Conservation (phyloP, 2,113 vertebrate species). For the Stegastes partitus region DNA sequence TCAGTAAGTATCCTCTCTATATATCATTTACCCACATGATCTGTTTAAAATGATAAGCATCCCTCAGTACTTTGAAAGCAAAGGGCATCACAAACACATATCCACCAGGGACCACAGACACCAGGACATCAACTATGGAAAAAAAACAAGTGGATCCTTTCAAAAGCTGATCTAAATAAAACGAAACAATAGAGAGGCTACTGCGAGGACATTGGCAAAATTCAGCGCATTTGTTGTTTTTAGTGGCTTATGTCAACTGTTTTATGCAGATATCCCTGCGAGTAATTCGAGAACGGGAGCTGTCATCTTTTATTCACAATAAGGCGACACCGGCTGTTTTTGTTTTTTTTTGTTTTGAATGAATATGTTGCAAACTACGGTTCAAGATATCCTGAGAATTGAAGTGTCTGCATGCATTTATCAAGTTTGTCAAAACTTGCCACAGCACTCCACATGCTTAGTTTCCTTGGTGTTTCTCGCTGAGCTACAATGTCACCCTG, state of each 20-base stretch:
- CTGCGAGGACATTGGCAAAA: constrained; percentile 24
- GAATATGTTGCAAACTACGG: constrained; percentile 23
- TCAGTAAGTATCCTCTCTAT: background rate
- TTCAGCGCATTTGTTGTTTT: constrained; percentile 21
- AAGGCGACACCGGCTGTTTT: constrained; percentile 19
- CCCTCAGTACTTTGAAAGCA: constrained; percentile 11
- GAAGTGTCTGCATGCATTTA: constrained; percentile 32
- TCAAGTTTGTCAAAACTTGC: constrained; percentile 56
- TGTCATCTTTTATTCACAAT: constrained; percentile 62
- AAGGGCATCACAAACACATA: constrained; percentile 5
- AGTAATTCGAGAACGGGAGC: constrained; percentile 23
- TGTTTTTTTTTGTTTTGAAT: constrained; percentile 21
- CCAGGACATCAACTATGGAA: background rate
- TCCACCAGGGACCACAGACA: background rate
- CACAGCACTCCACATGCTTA: constrained; percentile 2
- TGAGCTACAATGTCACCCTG: constrained; percentile 62
- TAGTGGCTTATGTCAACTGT: constrained; percentile 12
- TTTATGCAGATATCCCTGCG: constrained; percentile 12
- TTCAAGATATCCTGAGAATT: constrained; percentile 24
- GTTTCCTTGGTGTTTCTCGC: constrained; percentile 21
- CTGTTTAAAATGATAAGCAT: constrained; percentile 6
- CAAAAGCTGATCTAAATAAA: constrained; percentile 28
- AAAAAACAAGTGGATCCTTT: constrained; percentile 9
- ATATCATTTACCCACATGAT: background rate
- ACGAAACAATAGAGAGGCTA: constrained; percentile 29